Percentiles rank a stretch among this genome's conserved stretches.
These are phyloP conservation scores for Drosophila miranda DNA, from an alignment of 1,140 invertebrate species.

Conservation along the genomic window DNA sequence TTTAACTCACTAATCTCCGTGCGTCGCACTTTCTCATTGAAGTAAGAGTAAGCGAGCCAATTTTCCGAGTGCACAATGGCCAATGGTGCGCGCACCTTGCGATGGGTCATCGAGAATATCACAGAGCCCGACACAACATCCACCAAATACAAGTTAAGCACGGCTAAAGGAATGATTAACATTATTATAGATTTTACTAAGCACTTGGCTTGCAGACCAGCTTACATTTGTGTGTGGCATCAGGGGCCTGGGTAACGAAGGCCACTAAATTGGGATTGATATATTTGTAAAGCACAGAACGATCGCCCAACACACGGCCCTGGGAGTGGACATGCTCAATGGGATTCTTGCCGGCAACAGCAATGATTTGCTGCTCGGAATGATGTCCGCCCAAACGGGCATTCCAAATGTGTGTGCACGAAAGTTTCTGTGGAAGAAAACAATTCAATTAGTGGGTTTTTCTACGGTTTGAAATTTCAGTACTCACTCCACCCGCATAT, in stretches of 20 bases:
- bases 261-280: conserved; percentile 98
- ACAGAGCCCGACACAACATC: conserved; percentile 95
- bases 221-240: conserved; percentile 89
- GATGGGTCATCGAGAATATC: conserved; percentile 89
- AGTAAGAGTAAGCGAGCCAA: conserved; percentile 97
- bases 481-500: conserved; percentile 81
- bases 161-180: conserved; percentile 29
- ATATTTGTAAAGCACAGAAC: conserved; percentile 99
- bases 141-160: conserved; percentile 91
- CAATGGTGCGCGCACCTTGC: conserved; percentile 91
- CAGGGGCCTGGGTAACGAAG: conserved; percentile 90
- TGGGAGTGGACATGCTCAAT: conserved; percentile 97
- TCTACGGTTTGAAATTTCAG: not conserved
- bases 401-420: conserved; percentile 86
- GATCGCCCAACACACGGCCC: conserved; percentile 96
- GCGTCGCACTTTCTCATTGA: conserved; percentile 95
- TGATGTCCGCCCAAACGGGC: conserved; percentile 86
- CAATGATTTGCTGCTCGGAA: conserved; percentile 86
- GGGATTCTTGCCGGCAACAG: conserved; percentile 87
- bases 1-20: conserved; percentile 88
- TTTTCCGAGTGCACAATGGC: conserved; percentile 98
- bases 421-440: conserved; percentile 70
- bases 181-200: not conserved
- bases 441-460: not conserved
- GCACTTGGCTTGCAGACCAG: conserved; percentile 16